Conservation (phyloP, 1,140 invertebrate genomes). For the Drosophila ogumai region DNA sequence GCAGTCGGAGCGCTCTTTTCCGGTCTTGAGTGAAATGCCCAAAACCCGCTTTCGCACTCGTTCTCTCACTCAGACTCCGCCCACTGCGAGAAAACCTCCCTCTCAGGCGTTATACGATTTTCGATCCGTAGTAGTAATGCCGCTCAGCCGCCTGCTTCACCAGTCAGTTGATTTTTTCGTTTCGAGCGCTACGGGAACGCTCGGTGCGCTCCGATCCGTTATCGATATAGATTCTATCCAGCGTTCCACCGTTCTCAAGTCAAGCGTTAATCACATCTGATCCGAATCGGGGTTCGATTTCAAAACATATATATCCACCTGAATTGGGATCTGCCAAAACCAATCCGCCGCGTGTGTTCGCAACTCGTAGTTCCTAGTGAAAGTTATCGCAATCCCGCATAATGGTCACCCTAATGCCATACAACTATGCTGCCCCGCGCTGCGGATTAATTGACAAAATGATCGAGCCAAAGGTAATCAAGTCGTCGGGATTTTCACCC, state of each 20-base stretch:
- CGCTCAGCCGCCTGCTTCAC: constrained; percentile 40
- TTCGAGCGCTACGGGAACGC: constrained; percentile 45
- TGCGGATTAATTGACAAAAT: constrained; percentile 87
- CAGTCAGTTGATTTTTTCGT: constrained; percentile 54
- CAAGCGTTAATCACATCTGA: not conserved
- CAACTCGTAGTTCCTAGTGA: constrained; percentile 28
- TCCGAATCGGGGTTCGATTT: constrained; percentile 38
- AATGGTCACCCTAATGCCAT: constrained; percentile 87
- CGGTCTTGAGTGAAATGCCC: constrained; percentile 3
- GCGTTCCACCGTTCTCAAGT: not conserved
- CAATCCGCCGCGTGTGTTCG: constrained; percentile 11
- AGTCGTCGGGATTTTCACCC: constrained; percentile 20
- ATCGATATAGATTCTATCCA: not conserved
- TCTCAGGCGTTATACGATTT: constrained; percentile 2
- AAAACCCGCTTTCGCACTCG: constrained; percentile 2
- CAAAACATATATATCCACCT: constrained; percentile 39
- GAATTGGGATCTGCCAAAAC: constrained; percentile 4
- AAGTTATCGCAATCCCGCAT: constrained; percentile 40
- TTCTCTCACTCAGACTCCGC: constrained; percentile 7
- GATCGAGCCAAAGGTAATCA: constrained; percentile 86
- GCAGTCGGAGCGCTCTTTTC: constrained; percentile 2
- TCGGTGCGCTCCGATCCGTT: constrained; percentile 8
- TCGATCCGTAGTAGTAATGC: constrained; percentile 3
- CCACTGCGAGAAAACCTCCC: constrained; percentile 4
- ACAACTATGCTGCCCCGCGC: constrained; percentile 85